Conservation (phyloP, 2,113 vertebrate genomes). For the Porphyrio hochstetteri region DNA sequence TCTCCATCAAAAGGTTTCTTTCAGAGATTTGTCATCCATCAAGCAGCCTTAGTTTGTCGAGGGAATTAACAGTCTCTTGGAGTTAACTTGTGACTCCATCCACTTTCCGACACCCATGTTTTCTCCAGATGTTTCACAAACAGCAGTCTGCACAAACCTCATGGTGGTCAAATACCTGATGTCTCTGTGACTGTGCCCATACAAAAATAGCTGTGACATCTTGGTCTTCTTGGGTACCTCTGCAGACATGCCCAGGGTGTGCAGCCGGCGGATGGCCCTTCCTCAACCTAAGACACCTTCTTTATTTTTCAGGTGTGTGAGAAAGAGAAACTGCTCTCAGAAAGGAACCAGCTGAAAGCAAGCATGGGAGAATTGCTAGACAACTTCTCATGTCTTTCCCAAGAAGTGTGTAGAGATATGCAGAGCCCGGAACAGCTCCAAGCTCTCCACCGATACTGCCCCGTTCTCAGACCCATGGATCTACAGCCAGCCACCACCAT, state of each 20-base stretch:
- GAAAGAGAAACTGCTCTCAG: conserved; percentile 95
- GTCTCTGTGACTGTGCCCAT: neutral
- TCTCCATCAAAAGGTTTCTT: neutral
- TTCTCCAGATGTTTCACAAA: neutral
- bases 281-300: neutral
- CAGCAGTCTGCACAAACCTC: neutral
- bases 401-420: conserved; percentile 96
- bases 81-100: neutral
- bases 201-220: neutral
- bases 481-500: conserved; percentile 78
- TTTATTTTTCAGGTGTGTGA: conserved; percentile 87
- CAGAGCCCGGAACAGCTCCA: conserved; percentile 97
- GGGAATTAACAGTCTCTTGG: neutral
- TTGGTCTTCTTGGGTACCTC: neutral
- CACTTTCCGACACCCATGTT: neutral
- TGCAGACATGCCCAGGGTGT: accelerated
- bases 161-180: neutral
- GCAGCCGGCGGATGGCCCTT: neutral
- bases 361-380: conserved; percentile 98
- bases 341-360: conserved; percentile 96
- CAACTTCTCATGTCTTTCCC: conserved; percentile 98
- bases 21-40: neutral
- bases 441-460: conserved; percentile 95
- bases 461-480: conserved; percentile 87
- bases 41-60: neutral